Evolutionary conservation across 2,113 vertebrate genomes (phyloP), one percentile per base, ranked within the genome.

Genomic region (Nansenia antarctica): DNA sequence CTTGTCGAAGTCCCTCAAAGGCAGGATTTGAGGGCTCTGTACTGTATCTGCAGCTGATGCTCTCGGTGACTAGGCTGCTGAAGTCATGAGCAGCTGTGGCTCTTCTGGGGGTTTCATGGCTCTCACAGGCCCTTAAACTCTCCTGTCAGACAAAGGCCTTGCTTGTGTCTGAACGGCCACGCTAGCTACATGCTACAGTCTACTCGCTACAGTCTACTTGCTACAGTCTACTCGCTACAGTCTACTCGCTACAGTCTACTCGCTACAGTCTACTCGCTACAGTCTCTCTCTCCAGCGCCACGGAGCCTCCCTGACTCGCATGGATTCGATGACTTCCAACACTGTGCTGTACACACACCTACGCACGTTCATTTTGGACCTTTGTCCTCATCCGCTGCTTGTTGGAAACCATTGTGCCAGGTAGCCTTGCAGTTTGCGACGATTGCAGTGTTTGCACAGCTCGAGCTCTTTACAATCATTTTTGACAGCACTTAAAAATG

Each of bases 21-120:
- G 31, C 18, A n/a, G 57, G 47, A 22, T 30, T 63, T 60, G 37
- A n/a, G 34, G 61, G 12, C 37, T 32, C 3, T 61, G 32, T 14
- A 9, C 9, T 54, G 27, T 20, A 9, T 63, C 15, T 62, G 67
- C 57, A 74, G 65, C 77, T 69, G 74, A 64, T 30, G 24, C 27
- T 58, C 45, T 52, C 27, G 69, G 65, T 24, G 32, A 67, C 57
- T 12, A 2, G 55, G 22, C 45, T 61, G 34, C 24, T 65, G 31
- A 62, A 71, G 68, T 77, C 67, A 69, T 29, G 18, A 71, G 57
- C 75, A 77, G 74, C 71, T 77, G 77, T 37, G 35, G 14, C 58
- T 47, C 35, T 69, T 62, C 49, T 60, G 37, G 58, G 24, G 45
- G 31, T 52, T 69, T 62, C 57, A 47, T 20, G 30, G 31, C 62